Percentiles rank a stretch among this genome's conserved stretches.
phyloP scores from a whole-genome alignment of 92 coral and sea anemone genomes.

The Actinostola sp. region DNA sequence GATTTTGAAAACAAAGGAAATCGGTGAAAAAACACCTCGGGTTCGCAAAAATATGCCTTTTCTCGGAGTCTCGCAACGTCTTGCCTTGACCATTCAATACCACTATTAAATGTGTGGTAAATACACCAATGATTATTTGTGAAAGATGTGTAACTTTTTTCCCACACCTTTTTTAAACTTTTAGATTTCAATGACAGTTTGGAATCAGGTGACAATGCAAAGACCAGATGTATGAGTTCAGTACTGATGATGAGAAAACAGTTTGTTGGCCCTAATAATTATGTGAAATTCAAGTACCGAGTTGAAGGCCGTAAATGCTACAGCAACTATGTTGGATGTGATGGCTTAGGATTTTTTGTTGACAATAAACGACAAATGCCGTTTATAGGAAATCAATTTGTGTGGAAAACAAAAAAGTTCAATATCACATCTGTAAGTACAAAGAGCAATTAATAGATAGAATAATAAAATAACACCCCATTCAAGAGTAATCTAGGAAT shows the following conservation, averaged over 20 bases:
- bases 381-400: conserved; percentile 43
- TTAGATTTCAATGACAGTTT: conserved; percentile 64
- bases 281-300: conserved; percentile 61
- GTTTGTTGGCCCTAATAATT: conserved; percentile 55
- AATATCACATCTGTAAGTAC: conserved; percentile 58
- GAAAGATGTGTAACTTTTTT: neutral
- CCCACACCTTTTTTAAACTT: neutral
- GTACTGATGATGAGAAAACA: conserved; percentile 52
- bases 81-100: too few relatives aligned
- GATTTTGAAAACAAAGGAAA: too few relatives aligned
- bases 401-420: conserved; percentile 50
- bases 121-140: too few relatives aligned
- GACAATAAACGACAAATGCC: conserved; percentile 43
- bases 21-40: too few relatives aligned
- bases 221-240: conserved; percentile 67
- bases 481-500: too few relatives aligned
- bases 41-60: too few relatives aligned
- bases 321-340: conserved; percentile 67
- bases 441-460: too few relatives aligned
- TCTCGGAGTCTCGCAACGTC: too few relatives aligned
- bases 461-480: too few relatives aligned
- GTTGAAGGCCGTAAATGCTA: conserved; percentile 75
- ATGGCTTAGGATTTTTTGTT: conserved; percentile 72
- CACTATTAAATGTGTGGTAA: too few relatives aligned
- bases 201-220: conserved; percentile 75